These are phyloP conservation scores for Xylota segnis DNA, from an alignment of 2,888 invertebrate species.

Conservation along the genomic window DNA sequence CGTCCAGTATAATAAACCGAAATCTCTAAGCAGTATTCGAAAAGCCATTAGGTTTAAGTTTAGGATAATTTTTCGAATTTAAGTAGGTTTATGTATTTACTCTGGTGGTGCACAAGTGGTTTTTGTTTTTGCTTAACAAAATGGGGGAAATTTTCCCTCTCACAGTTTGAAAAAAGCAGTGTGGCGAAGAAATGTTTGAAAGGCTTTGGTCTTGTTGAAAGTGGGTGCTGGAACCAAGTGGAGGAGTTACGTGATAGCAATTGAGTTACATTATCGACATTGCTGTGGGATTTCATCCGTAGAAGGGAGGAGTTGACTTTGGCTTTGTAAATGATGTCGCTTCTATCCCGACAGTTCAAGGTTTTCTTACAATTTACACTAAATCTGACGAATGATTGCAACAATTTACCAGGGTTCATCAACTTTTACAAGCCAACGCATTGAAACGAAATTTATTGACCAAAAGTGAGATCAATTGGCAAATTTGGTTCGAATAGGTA, in stretches of 20 bases:
- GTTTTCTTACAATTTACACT: no score
- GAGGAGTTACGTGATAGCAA: not conserved
- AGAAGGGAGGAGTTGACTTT: not conserved
- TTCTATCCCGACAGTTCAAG: no score
- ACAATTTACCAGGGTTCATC: no score
- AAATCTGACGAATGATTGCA: no score
- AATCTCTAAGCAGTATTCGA: slow-evolving; percentile 85
- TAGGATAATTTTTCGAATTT: slow-evolving; percentile 79
- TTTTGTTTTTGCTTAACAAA: slow-evolving; percentile 55
- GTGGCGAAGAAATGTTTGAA: slow-evolving; percentile 8
- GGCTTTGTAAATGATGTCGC: no score
- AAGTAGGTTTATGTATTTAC: slow-evolving; percentile 77
- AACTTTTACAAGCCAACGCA: no score
- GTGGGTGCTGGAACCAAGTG: slow-evolving; percentile 19
- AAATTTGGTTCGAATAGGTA: no score
- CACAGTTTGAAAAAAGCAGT: slow-evolving; percentile 29
- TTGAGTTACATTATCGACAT: not conserved
- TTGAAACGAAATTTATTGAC: no score
- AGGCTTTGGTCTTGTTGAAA: not conserved
- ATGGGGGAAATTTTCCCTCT: not conserved
- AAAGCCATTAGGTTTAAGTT: slow-evolving; percentile 84
- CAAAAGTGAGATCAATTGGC: no score
- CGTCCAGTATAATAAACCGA: slow-evolving; percentile 84
- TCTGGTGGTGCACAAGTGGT: slow-evolving; percentile 71
- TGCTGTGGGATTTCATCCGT: not conserved